Evolutionary conservation across 2,888 invertebrate genomes (phyloP), one percentile per base, ranked within the genome.

Genomic region (Pollenia amentaria): DNA sequence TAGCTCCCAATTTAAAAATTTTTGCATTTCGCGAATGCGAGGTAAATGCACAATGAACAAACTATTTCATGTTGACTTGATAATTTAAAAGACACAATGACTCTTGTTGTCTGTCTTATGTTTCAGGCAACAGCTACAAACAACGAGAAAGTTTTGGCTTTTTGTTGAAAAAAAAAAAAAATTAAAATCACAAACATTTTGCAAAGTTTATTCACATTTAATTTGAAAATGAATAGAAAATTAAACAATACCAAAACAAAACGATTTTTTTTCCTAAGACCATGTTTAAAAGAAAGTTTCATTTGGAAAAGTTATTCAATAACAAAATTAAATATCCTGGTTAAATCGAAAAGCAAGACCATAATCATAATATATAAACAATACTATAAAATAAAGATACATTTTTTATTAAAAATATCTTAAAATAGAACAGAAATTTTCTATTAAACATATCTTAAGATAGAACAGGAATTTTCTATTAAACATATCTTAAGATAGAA

Each of bases 1-100:
- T 78, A 69, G 48, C 57, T 78, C n/a, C 69, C 48, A 62, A 60
- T 69, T 78, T 70, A 40, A 70, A 83, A 69, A 64, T 38, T n/a
- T 40, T 51, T 82, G 75, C 69, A 82, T 75, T 82, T 69, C 51
- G 55, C 51, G 14, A 55, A 72, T 65, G 55, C 70, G 29, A 29
- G 6, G 6, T 29, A 29, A 70, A 69, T 18, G 16, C 42, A 69
- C 16, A 62, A 53, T 16, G 14, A 70, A 62, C 38, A 48, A 51
- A 70, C 44, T 16, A 79, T 80, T 72, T 73, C 51, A 72, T 62
- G 46, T 76, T 80, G 75, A 82, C 48, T 84, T 87, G 87, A 77
- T 87, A 87, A 87, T 84, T 87, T 87, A 77, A 80, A 77, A 87
- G 84, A 80, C 83, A 87, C 87, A 87, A 84, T 84, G 76, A 72